phyloP scores from a whole-genome alignment of 2,888 invertebrate species.

The Heliothis peltigera region DNA sequence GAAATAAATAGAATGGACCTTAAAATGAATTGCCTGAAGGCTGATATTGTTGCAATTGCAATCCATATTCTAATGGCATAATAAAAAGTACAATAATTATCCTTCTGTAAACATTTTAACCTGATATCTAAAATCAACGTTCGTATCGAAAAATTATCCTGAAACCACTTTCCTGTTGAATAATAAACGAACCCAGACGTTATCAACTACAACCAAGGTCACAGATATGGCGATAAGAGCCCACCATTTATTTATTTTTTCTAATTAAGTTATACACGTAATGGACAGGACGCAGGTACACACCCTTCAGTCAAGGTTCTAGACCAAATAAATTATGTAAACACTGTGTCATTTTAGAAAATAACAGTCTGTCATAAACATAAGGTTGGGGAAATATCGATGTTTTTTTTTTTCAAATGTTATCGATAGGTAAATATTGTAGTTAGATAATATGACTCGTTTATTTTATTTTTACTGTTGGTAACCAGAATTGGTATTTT shows the following conservation, averaged over 20 bases:
- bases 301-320: constrained; percentile 8
- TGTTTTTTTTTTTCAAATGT: constrained; percentile 23
- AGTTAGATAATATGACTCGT: background rate
- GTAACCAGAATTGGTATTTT: too few species aligned
- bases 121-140: constrained; percentile 8
- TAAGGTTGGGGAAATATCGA: constrained; percentile 8
- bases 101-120: constrained; percentile 14
- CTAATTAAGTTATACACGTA: constrained; percentile 25
- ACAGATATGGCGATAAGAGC: constrained; percentile 39
- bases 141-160: constrained; percentile 8
- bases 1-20: too few species aligned
- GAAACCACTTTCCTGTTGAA: constrained; percentile 41
- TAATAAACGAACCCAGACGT: constrained; percentile 51
- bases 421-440: background rate
- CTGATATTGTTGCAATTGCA: too few species aligned
- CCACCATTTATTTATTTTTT: constrained; percentile 34
- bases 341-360: constrained; percentile 15
- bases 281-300: constrained; percentile 17
- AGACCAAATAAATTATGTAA: background rate
- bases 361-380: background rate
- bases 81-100: too few species aligned
- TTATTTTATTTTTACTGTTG: too few species aligned
- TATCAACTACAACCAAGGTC: constrained; percentile 66
- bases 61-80: too few species aligned
- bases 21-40: too few species aligned